phyloP scores from a whole-genome alignment of 2,888 invertebrate genomes.

The Adela reaumurella region DNA sequence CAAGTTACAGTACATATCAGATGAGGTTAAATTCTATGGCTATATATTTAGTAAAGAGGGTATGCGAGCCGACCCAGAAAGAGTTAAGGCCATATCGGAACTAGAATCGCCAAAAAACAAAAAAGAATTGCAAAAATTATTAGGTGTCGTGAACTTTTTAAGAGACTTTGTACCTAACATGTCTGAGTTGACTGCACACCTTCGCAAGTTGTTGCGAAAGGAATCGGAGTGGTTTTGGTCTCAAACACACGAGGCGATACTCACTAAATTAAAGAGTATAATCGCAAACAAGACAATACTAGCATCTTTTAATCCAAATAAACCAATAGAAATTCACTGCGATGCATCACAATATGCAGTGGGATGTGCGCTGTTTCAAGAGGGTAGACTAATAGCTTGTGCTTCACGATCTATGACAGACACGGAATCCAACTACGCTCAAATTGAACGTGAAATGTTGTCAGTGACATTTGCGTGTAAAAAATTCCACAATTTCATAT shows the following conservation, averaged over 20 bases:
- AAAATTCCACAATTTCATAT: slow-evolving; percentile 14
- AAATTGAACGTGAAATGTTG: slow-evolving; percentile 16
- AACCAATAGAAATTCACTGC: slow-evolving; percentile 7
- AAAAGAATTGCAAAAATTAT: slow-evolving; percentile 3
- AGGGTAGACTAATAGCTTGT: slow-evolving; percentile 6
- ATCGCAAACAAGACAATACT: slow-evolving; percentile 5
- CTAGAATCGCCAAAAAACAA: slow-evolving; percentile 5
- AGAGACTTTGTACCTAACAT: slow-evolving; percentile 13
- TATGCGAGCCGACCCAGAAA: slow-evolving; percentile 6
- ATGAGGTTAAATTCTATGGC: slow-evolving; percentile 10
- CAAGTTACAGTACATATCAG: slow-evolving; percentile 9
- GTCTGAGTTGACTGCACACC: slow-evolving; percentile 8
- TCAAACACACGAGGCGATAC: background rate
- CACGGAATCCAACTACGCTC: slow-evolving; percentile 5
- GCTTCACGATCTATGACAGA: background rate
- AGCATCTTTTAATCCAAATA: background rate
- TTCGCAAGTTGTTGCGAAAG: slow-evolving; percentile 4
- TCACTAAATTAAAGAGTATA: background rate
- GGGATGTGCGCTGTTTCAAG: slow-evolving; percentile 8
- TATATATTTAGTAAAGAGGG: slow-evolving; percentile 6
- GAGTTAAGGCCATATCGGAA: slow-evolving; percentile 5
- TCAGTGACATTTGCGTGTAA: slow-evolving; percentile 13
- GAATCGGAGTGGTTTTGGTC: background rate
- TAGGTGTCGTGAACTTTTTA: slow-evolving; percentile 12
- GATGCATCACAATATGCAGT: slow-evolving; percentile 12